Conservation (phyloP, 2,797 vertebrate species). For the Lepilemur septentrionalis region DNA sequence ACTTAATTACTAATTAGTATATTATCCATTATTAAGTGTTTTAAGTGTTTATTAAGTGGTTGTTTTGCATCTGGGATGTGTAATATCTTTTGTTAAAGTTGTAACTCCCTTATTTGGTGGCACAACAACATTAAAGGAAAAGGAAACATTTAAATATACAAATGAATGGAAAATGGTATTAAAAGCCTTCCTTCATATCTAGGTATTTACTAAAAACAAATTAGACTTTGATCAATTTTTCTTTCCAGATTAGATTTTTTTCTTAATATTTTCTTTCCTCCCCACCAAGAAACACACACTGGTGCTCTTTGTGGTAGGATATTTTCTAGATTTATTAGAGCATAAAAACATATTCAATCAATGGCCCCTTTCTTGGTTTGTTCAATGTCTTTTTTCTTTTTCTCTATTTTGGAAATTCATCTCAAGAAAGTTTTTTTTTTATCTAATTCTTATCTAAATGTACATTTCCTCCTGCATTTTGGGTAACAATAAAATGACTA, state of each 20-base stretch:
- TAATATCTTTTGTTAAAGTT: neutral
- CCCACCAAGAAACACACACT: neutral
- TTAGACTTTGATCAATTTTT: neutral
- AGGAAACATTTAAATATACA: neutral
- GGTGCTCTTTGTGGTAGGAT: neutral
- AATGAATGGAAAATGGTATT: neutral
- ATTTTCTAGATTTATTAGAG: constrained; percentile 23
- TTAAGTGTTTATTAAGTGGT: neutral
- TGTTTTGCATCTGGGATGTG: neutral
- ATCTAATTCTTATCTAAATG: constrained; percentile 1
- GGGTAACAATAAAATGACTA: neutral
- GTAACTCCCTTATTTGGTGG: neutral
- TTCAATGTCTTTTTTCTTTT: constrained; percentile 20
- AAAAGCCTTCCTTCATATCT: neutral
- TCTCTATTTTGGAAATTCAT: neutral
- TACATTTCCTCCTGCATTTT: neutral
- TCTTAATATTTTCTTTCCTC: constrained; percentile 13
- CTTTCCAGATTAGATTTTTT: constrained; percentile 15
- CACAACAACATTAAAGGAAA: neutral
- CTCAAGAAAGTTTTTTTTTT: constrained; percentile 38
- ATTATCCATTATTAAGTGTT: neutral
- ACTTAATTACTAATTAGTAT: neutral
- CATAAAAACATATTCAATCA: constrained; percentile 22
- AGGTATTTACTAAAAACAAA: neutral
- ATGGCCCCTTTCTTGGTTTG: neutral